phyloP scores from a whole-genome alignment of 2,888 invertebrate genomes.

The Machimus rusticus region DNA sequence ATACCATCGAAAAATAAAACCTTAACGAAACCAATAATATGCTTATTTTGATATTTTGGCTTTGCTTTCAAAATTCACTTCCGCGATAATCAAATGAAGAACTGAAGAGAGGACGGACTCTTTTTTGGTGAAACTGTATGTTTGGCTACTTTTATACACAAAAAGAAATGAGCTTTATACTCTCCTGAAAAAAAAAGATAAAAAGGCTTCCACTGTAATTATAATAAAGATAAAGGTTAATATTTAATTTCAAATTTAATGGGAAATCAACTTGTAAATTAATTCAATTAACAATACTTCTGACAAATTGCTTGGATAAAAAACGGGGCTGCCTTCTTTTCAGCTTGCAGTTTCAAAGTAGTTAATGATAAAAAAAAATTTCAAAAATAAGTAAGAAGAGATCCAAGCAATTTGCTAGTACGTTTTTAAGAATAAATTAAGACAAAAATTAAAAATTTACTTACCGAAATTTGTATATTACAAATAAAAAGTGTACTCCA shows the following conservation, averaged over 20 bases:
- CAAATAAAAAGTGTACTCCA: constrained; percentile 23
- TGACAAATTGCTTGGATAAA: background rate
- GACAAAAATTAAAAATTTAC: constrained; percentile 39
- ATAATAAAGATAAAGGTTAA: constrained; percentile 45
- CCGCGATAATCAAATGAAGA: constrained; percentile 32
- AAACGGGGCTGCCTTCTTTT: background rate
- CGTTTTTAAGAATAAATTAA: constrained; percentile 1
- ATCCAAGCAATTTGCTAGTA: background rate
- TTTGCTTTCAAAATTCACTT: constrained; percentile 6
- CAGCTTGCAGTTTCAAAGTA: background rate
- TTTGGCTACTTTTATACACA: constrained; percentile 49
- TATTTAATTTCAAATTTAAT: constrained; percentile 44
- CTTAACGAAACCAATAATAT: background rate
- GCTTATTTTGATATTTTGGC: background rate
- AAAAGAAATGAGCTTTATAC: constrained; percentile 49
- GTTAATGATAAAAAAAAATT: background rate
- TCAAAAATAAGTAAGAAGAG: background rate
- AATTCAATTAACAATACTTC: background rate
- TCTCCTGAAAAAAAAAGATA: constrained; percentile 52
- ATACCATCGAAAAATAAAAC: background rate
- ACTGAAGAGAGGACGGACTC: constrained; percentile 40
- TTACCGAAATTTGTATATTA: constrained; percentile 37
- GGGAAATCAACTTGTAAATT: constrained; percentile 26
- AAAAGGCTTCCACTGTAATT: constrained; percentile 40
- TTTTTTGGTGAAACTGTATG: constrained; percentile 42